Percentiles rank a stretch among this genome's conserved stretches.
phyloP scores from a whole-genome alignment of 2,888 invertebrate species.

The Drosophila nr. perissopoda region DNA sequence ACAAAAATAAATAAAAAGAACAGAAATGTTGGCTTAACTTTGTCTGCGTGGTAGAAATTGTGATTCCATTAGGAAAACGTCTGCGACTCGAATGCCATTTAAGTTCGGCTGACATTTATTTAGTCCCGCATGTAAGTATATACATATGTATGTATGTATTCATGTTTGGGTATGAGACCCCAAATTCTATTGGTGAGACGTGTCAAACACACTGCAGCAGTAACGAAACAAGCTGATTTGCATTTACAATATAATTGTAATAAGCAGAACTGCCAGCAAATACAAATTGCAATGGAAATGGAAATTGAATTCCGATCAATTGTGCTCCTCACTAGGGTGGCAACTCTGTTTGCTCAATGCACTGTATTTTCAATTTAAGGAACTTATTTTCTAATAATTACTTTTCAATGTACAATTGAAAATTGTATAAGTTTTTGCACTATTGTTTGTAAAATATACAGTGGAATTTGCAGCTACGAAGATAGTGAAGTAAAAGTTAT shows the following conservation, averaged over 20 bases:
- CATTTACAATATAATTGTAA: constrained; percentile 53
- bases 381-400: background rate
- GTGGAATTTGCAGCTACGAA: background rate
- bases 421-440: background rate
- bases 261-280: constrained; percentile 36
- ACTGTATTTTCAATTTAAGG: background rate
- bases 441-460: background rate
- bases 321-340: constrained; percentile 5
- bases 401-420: background rate
- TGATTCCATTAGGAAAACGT: constrained; percentile 78
- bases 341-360: background rate
- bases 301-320: constrained; percentile 33
- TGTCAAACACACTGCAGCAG: constrained; percentile 44
- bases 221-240: constrained; percentile 35
- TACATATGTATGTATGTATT: background rate
- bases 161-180: constrained; percentile 1
- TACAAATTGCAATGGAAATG: constrained; percentile 38
- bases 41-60: constrained; percentile 56
- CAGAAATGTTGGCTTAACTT: constrained; percentile 53
- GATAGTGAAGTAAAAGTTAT: too few species aligned
- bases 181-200: constrained; percentile 25
- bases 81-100: constrained; percentile 76
- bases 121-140: constrained; percentile 10
- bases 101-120: constrained; percentile 64
- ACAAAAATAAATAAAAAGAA: constrained; percentile 40